A percentile compares a stretch with the other conserved stretches of the same genome.
Conservation (phyloP, 2,797 vertebrate species). For the Danio kyathit region DNA sequence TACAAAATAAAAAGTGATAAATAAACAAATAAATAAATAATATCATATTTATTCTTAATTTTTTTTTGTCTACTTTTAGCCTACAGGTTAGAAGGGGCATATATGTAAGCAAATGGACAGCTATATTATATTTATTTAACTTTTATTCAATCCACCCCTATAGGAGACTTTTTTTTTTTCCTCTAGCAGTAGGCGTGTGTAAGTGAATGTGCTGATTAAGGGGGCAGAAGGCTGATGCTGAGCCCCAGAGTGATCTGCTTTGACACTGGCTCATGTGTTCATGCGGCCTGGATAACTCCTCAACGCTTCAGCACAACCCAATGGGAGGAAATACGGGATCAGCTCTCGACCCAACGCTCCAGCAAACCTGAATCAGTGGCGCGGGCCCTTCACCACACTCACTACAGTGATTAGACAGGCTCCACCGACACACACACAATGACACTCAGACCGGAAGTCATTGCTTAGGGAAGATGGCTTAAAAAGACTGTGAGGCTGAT, state of each 20-base stretch:
- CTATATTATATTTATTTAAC: background rate
- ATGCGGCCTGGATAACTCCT: constrained; percentile 65
- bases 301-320: constrained; percentile 69
- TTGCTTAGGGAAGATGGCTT: constrained; percentile 34
- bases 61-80: background rate
- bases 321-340: constrained; percentile 65
- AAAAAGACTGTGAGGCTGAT: constrained; percentile 1
- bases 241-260: constrained; percentile 58
- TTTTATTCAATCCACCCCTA: background rate
- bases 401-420: constrained; percentile 58
- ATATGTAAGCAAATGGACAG: too few species aligned
- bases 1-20: too few species aligned
- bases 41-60: background rate
- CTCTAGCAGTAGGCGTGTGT: too few species aligned
- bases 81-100: background rate
- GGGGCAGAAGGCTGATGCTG: constrained; percentile 51
- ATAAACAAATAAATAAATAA: too few species aligned
- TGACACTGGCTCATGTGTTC: constrained; percentile 76
- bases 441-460: constrained; percentile 24
- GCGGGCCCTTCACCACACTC: constrained; percentile 51
- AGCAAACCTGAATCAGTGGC: constrained; percentile 59
- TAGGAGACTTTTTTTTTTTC: background rate
- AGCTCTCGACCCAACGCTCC: constrained; percentile 56
- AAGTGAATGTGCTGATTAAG: constrained; percentile 44
- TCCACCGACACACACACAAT: constrained; percentile 46